Evolutionary conservation across 2,113 vertebrate species (phyloP).

Genomic region (Agelaius tricolor): DNA sequence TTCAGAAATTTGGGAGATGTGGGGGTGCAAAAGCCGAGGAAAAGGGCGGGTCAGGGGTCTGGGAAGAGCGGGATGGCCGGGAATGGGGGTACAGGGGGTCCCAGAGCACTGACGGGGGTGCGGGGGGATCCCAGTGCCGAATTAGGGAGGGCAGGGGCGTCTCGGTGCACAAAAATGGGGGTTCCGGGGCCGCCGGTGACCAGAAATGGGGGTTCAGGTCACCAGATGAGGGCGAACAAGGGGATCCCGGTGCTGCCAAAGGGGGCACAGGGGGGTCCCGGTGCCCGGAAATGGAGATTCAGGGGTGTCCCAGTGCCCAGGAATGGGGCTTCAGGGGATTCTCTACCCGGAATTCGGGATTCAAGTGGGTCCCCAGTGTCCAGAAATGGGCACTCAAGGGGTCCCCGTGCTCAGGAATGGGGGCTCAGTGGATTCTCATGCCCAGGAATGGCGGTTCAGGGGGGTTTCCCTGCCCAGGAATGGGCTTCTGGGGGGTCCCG

Average conservation of each 20-base stretch:
- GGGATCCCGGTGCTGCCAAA: background rate
- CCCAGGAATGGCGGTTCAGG: too few species aligned
- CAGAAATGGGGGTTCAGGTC: background rate
- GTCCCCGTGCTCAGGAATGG: background rate
- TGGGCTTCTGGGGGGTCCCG: too few species aligned
- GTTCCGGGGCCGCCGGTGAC: too few species aligned
- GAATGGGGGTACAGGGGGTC: too few species aligned
- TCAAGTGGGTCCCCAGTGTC: too few species aligned
- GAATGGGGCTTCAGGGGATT: background rate
- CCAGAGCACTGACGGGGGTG: too few species aligned
- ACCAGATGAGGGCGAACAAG: background rate
- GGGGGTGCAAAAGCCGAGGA: background rate
- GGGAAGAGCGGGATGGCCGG: fast-evolving
- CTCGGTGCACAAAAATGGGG: background rate
- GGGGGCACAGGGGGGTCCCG: background rate
- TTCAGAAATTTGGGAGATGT: too few species aligned
- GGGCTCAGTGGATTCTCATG: too few species aligned
- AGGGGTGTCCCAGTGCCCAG: too few species aligned
- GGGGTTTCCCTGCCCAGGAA: too few species aligned
- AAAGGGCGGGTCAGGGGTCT: background rate
- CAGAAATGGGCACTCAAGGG: background rate
- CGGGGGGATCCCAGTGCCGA: background rate
- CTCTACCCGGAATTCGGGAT: too few species aligned
- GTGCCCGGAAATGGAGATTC: background rate
- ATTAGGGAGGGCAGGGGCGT: background rate